Base-by-base conservation (phyloP, 2,113 vertebrate genomes). In the Spheniscus mendiculus region DNA sequence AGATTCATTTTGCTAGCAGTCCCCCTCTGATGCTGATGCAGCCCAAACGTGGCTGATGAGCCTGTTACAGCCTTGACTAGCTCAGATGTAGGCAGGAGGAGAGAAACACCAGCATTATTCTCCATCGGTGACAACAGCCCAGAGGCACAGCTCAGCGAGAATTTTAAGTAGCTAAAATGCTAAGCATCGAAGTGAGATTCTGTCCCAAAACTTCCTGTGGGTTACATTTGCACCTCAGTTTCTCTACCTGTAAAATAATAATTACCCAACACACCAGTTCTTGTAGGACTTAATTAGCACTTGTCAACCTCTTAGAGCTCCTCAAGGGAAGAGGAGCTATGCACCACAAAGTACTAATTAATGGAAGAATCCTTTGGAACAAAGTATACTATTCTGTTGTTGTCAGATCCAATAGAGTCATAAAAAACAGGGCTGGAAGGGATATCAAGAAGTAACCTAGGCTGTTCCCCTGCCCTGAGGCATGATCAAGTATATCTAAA, bases 171-270 rank as follows among this genome's bases (percentile, higher is more conserved):
- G 84, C 81, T 94, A 55, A 90, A 94, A 91, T 19, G 42, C 67
- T 81, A 92, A 97, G 25, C 53, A 34, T 19, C 0, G 7, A 80
- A 90, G 85, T 10, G n/a, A 90, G 90, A 92, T 87, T 91, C 78
- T 90, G 92, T 95, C 95, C 95, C 95, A 83, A 90, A 97, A 95
- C 90, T 94, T 97, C 95, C 95, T 94, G 83, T 95, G 95, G 96
- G 95, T 97, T 97, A 88, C 93, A 89, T 93, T 89, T 93, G 97
- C 97, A 96, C 97, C 96, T 95, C 55, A 94, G 92, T 93, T 96
- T 96, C 93, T 96, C 90, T 74, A 97, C 97, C 96, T 97, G 92
- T 96, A 96, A 97, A 97, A 97, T 95, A 96, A 96, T 97, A 96
- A 96, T 97, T 97, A 94, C 91, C 89, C 91, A 82, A 89, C 95